Base-by-base conservation (phyloP, 2,888 invertebrate genomes). In the Ochlodes sylvanus region DNA sequence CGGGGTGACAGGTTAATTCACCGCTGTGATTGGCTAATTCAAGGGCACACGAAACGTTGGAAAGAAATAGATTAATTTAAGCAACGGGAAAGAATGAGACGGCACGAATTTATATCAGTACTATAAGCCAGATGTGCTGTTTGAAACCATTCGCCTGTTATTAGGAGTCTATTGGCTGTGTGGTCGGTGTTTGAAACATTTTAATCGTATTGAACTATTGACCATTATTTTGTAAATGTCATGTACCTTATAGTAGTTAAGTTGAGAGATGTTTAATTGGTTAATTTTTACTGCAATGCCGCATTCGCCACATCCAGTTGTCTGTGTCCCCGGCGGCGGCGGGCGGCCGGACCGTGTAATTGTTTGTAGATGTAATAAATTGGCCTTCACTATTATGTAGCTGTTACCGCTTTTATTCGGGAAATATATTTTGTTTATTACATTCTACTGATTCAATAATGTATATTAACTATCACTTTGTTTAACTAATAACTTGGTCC, bases 281-380 rank as follows among this genome's bases (percentile, higher is more conserved):
- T 58, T 58, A 44, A 58, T 27, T 58, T 21, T 58, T 58, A 44
- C 21, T 58, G 58, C 58, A 44, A 19, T 27, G 14, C 21, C 19
- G 15, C 19, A 41, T 10, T n/a, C 7, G 44, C 2, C 9, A 3
- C 44, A 6, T 15, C 15, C 44, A 7, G 15, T 17, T 2, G 15
- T 47, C 9, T n/a, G n/a, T n/a, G n/a, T n/a, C n/a, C n/a, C n/a
- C 44, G 7, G 7, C 27, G 5, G 27, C 27, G 2, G 44, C 15
- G 10, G 38, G 3, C 38, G 38, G 15, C 42, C 44, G 17, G 44
- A 17, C 21, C 14, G 42, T 58, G 58, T 42, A 58, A 34, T 58
- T 7, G n/a, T 44, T 34, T 58, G 42, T 58, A 58, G 58, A 58
- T 42, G 19, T 27, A 42, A 27, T 42, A 21, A 21, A 27, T 34